Evolutionary conservation across 2,797 vertebrate genomes (phyloP).

Genomic region (Crenuchus spilurus): DNA sequence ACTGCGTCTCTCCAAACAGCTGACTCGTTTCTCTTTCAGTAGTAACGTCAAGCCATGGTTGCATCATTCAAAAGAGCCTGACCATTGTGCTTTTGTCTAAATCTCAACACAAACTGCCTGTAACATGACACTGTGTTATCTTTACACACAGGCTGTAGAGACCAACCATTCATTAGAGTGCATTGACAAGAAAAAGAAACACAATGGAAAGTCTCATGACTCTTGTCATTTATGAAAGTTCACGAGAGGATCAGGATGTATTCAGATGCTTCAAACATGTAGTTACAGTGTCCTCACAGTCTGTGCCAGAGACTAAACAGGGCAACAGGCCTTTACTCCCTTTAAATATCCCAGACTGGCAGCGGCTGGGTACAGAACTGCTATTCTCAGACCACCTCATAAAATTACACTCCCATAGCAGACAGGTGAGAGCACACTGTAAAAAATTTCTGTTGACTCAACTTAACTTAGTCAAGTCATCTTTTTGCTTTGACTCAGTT

Average conservation of each 20-base stretch:
- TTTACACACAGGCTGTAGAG: neutral
- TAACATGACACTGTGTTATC: neutral
- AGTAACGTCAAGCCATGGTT: constrained; percentile 36
- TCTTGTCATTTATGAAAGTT: neutral
- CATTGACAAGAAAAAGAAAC: neutral
- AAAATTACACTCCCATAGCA: neutral
- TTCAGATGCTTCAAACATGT: neutral
- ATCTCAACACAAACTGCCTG: neutral
- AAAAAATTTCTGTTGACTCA: no score
- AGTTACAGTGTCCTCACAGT: neutral
- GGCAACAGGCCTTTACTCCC: neutral
- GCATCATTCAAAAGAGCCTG: constrained; percentile 28
- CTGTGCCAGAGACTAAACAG: neutral
- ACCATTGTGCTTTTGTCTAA: neutral
- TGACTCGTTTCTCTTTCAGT: neutral
- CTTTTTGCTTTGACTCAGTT: no score
- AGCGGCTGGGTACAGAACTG: neutral
- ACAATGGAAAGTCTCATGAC: neutral
- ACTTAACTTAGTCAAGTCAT: no score
- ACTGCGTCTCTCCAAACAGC: constrained; percentile 28
- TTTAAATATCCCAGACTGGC: neutral
- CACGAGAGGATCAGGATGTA: neutral
- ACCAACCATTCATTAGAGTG: constrained; percentile 4
- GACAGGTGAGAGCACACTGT: neutral
- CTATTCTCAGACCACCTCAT: neutral